Conservation (phyloP, 2,113 vertebrate genomes). For the Gobio gobio region DNA sequence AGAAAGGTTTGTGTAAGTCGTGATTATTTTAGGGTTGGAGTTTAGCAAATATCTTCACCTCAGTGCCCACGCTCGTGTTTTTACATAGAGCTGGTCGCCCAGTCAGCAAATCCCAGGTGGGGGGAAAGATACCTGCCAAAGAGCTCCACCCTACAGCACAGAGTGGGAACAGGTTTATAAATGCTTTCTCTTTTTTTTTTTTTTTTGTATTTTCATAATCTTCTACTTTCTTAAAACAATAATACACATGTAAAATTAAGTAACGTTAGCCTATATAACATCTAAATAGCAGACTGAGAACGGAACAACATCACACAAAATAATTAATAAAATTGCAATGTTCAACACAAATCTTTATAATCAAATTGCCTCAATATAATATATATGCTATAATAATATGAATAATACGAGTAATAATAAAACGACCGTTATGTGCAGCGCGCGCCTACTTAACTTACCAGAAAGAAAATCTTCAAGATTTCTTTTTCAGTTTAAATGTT, state of each 20-base stretch:
- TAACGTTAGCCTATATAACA: background rate
- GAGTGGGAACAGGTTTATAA: slow-evolving; percentile 18
- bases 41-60: background rate
- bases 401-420: background rate
- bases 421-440: background rate
- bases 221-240: background rate
- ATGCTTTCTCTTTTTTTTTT: slow-evolving; percentile 52
- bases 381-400: background rate
- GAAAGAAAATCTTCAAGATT: slow-evolving; percentile 22
- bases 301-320: background rate
- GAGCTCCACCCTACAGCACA: slow-evolving; percentile 68
- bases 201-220: background rate
- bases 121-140: slow-evolving; percentile 70
- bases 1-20: background rate
- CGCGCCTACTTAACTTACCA: slow-evolving; percentile 22
- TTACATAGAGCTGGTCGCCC: slow-evolving; percentile 66
- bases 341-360: background rate
- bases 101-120: slow-evolving; percentile 73
- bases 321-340: background rate
- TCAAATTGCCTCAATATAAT: background rate
- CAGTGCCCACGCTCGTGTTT: background rate
- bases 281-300: background rate
- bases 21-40: background rate
- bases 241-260: background rate
- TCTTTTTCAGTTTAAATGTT: slow-evolving; percentile 30